Percentiles rank a stretch among this genome's conserved stretches.
These are phyloP conservation scores for Aradophagus sp. DNA, from an alignment of 1,140 invertebrate genomes.

Conservation along the genomic window DNA sequence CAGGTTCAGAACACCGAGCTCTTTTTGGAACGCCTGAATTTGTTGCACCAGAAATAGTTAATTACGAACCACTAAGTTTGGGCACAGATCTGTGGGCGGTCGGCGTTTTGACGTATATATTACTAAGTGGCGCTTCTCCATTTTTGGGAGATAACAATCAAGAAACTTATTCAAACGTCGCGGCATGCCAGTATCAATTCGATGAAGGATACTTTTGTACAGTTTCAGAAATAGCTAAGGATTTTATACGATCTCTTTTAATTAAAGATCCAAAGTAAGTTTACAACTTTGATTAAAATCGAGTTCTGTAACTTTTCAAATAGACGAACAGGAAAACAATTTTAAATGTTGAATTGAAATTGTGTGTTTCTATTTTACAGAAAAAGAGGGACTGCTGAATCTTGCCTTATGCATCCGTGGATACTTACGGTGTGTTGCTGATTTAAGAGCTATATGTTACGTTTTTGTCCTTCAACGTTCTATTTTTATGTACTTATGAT, in stretches of 20 bases:
- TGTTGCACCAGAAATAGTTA: conserved; percentile 81
- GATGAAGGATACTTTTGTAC: conserved; percentile 79
- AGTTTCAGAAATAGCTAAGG: conserved; percentile 77
- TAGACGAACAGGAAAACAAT: too few relatives aligned
- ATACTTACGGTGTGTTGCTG: conserved; percentile 76
- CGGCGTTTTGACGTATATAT: conserved; percentile 81
- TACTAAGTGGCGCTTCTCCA: conserved; percentile 80
- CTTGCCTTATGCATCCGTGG: conserved; percentile 81
- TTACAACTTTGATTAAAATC: neutral
- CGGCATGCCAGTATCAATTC: conserved; percentile 80
- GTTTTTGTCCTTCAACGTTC: conserved; percentile 56
- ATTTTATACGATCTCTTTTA: conserved; percentile 78
- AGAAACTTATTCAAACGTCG: conserved; percentile 80
- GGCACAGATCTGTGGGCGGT: conserved; percentile 83
- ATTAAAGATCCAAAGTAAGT: conserved; percentile 78
- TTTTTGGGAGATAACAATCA: conserved; percentile 82
- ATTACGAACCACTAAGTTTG: conserved; percentile 81
- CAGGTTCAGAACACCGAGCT: conserved; percentile 75
- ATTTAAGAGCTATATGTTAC: conserved; percentile 59
- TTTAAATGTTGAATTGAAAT: too few relatives aligned
- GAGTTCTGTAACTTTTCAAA: too few relatives aligned
- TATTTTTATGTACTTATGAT: conserved; percentile 53
- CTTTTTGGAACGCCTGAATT: conserved; percentile 79
- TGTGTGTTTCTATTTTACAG: conserved; percentile 73
- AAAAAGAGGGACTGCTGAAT: conserved; percentile 78